Evolutionary conservation across 2,797 vertebrate species (phyloP).

Genomic region (Pangasius krempfi): DNA sequence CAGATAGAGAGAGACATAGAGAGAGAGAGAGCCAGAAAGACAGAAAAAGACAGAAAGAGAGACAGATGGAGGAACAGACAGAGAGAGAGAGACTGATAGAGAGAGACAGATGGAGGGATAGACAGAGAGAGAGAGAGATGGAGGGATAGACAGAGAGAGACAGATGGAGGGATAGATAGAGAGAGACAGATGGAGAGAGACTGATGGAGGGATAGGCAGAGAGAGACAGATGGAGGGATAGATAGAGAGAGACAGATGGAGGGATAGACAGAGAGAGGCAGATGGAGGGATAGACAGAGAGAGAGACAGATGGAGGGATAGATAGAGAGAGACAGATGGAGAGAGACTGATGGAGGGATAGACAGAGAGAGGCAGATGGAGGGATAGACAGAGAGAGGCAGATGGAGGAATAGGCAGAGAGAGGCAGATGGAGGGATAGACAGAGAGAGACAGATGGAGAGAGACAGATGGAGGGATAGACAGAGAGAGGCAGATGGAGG

Average conservation of each 20-base stretch:
- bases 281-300: too few species aligned
- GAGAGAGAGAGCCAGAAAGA: not conserved
- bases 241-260: too few species aligned
- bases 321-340: too few species aligned
- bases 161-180: too few species aligned
- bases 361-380: not conserved
- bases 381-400: not conserved
- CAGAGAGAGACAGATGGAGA: not conserved
- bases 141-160: too few species aligned
- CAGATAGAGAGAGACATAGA: not conserved
- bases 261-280: too few species aligned
- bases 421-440: not conserved
- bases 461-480: not conserved
- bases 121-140: not conserved
- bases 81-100: not conserved
- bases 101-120: not conserved
- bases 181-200: too few species aligned
- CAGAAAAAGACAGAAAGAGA: not conserved
- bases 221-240: too few species aligned
- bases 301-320: too few species aligned
- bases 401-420: not conserved
- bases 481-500: not conserved
- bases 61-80: not conserved
- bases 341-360: too few species aligned
- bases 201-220: too few species aligned